Conservation (phyloP, 2,888 invertebrate genomes). For the Electrophaes corylata region DNA sequence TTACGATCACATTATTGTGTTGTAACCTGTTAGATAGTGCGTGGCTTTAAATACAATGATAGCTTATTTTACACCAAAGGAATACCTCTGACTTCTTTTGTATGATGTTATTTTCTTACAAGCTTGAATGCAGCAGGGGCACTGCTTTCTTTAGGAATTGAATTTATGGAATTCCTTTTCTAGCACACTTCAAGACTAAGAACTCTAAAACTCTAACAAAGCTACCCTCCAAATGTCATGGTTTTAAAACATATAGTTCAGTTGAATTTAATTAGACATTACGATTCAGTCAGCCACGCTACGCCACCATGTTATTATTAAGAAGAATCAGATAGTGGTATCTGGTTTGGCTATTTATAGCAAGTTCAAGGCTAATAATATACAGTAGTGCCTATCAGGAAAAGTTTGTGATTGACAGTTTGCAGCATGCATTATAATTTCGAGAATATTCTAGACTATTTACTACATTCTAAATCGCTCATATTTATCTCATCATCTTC, state of each 20-base stretch:
- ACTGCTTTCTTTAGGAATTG: too few species aligned
- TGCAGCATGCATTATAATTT: not conserved
- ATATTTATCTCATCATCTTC: too few species aligned
- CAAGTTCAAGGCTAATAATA: conserved; percentile 20
- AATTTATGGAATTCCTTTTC: not conserved
- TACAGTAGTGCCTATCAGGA: conserved; percentile 5
- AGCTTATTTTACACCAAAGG: conserved; percentile 10
- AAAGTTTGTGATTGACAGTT: conserved; percentile 4
- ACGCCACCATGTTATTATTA: not conserved
- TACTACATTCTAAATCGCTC: too few species aligned
- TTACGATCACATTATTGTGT: conserved; percentile 25
- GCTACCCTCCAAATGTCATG: too few species aligned
- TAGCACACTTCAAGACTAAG: not conserved
- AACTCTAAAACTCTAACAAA: not conserved
- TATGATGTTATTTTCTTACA: not conserved
- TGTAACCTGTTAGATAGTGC: conserved; percentile 13
- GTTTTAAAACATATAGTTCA: too few species aligned
- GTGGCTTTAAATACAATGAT: conserved; percentile 18
- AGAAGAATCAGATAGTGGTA: conserved; percentile 7
- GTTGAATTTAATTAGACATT: not conserved
- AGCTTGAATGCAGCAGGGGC: not conserved
- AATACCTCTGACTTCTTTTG: not conserved
- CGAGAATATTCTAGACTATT: too few species aligned
- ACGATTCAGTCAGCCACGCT: not conserved
- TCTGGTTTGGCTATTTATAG: conserved; percentile 9